Percentiles rank a stretch among this genome's conserved stretches.
Evolutionary conservation across 2,888 invertebrate species (phyloP).

Genomic region (Drosophila neutralis): DNA sequence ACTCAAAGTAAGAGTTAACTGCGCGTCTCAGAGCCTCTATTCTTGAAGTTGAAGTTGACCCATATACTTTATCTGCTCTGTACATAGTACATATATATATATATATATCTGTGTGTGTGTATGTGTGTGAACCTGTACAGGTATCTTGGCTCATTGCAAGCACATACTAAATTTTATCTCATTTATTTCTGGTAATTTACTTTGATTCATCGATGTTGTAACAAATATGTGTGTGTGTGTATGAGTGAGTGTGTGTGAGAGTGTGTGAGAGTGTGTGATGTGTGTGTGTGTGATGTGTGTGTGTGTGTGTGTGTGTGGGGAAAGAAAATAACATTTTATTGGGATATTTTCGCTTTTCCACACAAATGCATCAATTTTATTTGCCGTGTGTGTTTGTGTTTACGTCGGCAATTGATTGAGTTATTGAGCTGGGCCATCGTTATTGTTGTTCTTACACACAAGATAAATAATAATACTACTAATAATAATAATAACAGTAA

Average conservation of each 20-base stretch:
- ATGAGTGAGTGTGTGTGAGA: too few species aligned
- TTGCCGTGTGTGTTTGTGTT: constrained; percentile 21
- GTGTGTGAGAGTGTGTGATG: background rate
- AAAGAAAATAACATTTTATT: constrained; percentile 42
- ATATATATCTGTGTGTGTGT: background rate
- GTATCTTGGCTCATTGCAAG: constrained; percentile 34
- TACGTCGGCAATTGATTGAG: constrained; percentile 71
- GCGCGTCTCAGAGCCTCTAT: background rate
- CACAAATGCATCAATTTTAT: constrained; percentile 57
- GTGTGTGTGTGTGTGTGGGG: background rate
- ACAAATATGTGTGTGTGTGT: constrained; percentile 48
- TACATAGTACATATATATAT: background rate
- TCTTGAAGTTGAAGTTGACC: background rate
- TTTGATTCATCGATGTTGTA: constrained; percentile 81
- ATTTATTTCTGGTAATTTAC: constrained; percentile 80
- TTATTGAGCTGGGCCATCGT: constrained; percentile 64
- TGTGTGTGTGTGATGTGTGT: background rate
- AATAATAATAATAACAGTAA: constrained; percentile 60
- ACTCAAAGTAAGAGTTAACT: background rate
- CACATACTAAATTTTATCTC: constrained; percentile 77
- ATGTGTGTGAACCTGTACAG: constrained; percentile 16
- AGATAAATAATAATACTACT: constrained; percentile 52
- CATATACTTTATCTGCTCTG: background rate
- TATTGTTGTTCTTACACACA: constrained; percentile 41
- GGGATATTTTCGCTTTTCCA: constrained; percentile 40